Evolutionary conservation across 1,140 invertebrate genomes (phyloP).

Genomic region (Teleopsis dalmanni): DNA sequence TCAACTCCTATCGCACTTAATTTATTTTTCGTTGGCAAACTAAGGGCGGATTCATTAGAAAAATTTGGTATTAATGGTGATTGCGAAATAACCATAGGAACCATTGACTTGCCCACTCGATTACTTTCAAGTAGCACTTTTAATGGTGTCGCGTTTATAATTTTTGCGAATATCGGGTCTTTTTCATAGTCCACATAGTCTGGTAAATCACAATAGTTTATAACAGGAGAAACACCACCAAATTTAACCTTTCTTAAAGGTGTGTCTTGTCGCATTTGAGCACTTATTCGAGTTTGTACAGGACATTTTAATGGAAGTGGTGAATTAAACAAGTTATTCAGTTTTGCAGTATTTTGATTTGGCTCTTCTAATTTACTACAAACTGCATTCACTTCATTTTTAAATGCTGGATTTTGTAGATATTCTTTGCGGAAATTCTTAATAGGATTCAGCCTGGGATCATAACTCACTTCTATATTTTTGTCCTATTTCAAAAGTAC

Average conservation of each 20-base stretch:
- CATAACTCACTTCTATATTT: conserved; percentile 47
- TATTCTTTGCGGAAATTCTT: conserved; percentile 51
- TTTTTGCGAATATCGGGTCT: conserved; percentile 37
- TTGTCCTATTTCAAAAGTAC: conserved; percentile 30
- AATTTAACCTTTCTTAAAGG: conserved; percentile 39
- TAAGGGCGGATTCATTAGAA: conserved; percentile 36
- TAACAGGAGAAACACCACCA: conserved; percentile 29
- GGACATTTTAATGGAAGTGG: conserved; percentile 33
- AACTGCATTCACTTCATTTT: conserved; percentile 40
- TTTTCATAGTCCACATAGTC: conserved; percentile 35
- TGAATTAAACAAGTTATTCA: conserved; percentile 34
- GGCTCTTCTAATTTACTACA: conserved; percentile 11
- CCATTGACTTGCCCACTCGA: conserved; percentile 15
- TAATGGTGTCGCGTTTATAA: conserved; percentile 31
- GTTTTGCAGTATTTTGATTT: neutral
- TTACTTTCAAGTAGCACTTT: conserved; percentile 27
- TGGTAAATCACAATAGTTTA: conserved; percentile 33
- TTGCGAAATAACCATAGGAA: conserved; percentile 23
- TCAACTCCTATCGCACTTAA: conserved; percentile 49
- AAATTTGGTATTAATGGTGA: conserved; percentile 15
- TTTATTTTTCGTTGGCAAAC: conserved; percentile 47
- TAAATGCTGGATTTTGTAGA: conserved; percentile 48
- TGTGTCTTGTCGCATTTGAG: conserved; percentile 37
- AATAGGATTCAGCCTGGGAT: conserved; percentile 50
- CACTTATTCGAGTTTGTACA: conserved; percentile 23